phyloP scores from a whole-genome alignment of 1,140 invertebrate species.

The Diorhabda carinulata region DNA sequence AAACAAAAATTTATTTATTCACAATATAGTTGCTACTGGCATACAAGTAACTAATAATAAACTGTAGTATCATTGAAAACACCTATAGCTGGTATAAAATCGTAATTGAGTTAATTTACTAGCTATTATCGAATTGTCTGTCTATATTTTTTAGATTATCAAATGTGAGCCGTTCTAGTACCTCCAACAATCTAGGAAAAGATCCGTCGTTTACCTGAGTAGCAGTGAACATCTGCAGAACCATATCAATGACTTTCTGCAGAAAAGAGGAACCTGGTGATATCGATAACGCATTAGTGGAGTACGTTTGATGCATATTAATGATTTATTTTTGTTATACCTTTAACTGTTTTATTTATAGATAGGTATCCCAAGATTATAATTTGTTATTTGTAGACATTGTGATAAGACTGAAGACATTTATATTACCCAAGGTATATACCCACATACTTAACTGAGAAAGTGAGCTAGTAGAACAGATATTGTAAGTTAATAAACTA shows the following conservation, averaged over 20 bases:
- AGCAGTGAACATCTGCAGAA: conserved; percentile 44
- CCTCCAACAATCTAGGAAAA: conserved; percentile 37
- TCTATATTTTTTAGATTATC: conserved; percentile 27
- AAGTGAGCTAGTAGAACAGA: too few species aligned
- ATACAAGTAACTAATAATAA: background rate
- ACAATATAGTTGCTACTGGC: background rate
- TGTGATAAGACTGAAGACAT: conserved; percentile 28
- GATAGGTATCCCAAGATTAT: background rate
- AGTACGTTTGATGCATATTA: conserved; percentile 25
- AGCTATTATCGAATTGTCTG: background rate
- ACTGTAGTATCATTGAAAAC: background rate
- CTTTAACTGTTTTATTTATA: background rate
- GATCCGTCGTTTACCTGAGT: conserved; percentile 46
- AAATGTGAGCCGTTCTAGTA: conserved; percentile 35
- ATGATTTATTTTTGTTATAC: background rate
- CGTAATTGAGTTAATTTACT: background rate
- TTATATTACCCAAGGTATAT: too few species aligned
- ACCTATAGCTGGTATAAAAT: too few species aligned
- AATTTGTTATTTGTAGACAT: conserved; percentile 4
- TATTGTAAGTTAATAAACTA: too few species aligned
- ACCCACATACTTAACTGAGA: too few species aligned
- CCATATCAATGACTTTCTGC: conserved; percentile 45
- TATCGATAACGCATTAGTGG: conserved; percentile 24
- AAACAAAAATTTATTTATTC: too few species aligned
- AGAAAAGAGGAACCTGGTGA: conserved; percentile 29